Evolutionary conservation across 2,797 vertebrate species (phyloP).

Genomic region (Dicrostonyx torquatus): DNA sequence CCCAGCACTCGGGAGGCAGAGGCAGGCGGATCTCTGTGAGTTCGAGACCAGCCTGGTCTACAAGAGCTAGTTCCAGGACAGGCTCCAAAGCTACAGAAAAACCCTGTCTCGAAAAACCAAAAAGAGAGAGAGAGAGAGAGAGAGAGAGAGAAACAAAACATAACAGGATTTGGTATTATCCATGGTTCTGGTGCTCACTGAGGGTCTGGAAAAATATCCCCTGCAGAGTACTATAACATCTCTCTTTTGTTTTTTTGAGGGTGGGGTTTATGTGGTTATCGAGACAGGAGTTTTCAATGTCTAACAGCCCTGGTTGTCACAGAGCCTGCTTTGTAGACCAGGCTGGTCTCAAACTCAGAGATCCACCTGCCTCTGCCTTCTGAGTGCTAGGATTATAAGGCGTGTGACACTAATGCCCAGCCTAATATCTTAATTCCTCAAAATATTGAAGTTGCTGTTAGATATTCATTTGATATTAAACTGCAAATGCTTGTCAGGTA

Average conservation of each 20-base stretch:
- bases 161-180: neutral
- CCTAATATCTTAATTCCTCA: neutral
- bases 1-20: too few species aligned
- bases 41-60: too few species aligned
- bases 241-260: neutral
- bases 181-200: neutral
- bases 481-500: conserved; percentile 10
- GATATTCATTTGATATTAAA: neutral
- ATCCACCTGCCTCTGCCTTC: neutral
- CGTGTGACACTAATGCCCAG: accelerated
- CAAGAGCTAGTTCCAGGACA: too few species aligned
- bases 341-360: neutral
- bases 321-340: neutral
- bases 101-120: too few species aligned
- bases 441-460: neutral
- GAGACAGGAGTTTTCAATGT: neutral
- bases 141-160: neutral
- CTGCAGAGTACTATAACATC: neutral
- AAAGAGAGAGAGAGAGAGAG: too few species aligned
- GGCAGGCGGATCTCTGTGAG: too few species aligned
- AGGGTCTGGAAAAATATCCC: neutral
- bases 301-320: neutral
- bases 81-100: too few species aligned
- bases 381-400: neutral
- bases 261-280: too few species aligned